These are phyloP conservation scores for Mnemiopsis leidyi DNA, from an alignment of 37 sponge, comb jelly and placozoan species.

Conservation along the genomic window DNA sequence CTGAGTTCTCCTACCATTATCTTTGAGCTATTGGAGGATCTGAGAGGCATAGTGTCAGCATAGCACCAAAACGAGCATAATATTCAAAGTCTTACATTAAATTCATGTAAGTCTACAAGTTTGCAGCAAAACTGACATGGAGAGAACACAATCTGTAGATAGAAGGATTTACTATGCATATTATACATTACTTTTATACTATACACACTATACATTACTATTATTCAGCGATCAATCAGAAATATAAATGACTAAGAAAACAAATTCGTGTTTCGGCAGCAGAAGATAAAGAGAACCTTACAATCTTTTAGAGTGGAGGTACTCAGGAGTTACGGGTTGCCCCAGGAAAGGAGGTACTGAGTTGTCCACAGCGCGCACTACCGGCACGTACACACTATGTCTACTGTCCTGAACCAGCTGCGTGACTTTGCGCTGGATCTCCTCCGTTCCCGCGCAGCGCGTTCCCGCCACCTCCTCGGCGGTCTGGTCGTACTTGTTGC, in stretches of 20 bases:
- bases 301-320: background rate
- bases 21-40: background rate
- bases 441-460: constrained; percentile 6
- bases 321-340: constrained; percentile 59
- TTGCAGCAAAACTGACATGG: no score
- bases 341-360: constrained; percentile 82
- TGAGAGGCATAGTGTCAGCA: background rate
- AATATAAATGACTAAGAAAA: no score
- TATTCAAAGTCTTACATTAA: no score
- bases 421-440: background rate
- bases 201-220: no score
- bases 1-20: background rate
- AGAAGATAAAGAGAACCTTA: background rate
- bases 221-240: no score
- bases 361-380: constrained; percentile 86
- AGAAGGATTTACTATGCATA: no score
- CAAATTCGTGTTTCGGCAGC: no score
- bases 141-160: no score
- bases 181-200: no score
- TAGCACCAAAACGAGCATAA: no score
- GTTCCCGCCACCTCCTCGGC: constrained; percentile 62
- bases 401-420: constrained; percentile 14
- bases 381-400: constrained; percentile 76
- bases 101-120: no score
- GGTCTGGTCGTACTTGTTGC: constrained; percentile 67